Conservation (phyloP, 2,113 vertebrate species). For the Aspiorhynchus laticeps region DNA sequence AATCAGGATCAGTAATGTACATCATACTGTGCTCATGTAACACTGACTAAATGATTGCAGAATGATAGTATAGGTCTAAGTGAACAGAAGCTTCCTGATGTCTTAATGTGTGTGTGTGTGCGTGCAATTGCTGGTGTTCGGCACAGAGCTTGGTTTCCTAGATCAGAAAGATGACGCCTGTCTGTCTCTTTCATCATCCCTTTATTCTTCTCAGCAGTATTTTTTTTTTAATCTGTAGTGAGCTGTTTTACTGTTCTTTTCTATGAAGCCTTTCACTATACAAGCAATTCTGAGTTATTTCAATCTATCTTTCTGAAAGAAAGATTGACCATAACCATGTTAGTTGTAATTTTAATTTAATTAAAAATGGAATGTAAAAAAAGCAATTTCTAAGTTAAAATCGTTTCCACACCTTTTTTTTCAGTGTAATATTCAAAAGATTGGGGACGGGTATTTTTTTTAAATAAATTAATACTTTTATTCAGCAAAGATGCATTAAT, state of each 20-base stretch:
- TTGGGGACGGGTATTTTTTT: too few relatives aligned
- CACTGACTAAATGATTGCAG: not conserved
- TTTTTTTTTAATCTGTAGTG: not conserved
- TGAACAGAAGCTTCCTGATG: slow-evolving; percentile 4
- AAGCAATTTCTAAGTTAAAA: too few relatives aligned
- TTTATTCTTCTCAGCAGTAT: not conserved
- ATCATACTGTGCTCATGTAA: not conserved
- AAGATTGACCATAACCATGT: not conserved
- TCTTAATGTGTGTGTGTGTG: not conserved
- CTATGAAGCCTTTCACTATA: not conserved
- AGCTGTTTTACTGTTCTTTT: not conserved
- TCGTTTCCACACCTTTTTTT: too few relatives aligned
- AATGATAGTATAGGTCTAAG: not conserved
- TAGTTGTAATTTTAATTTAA: not conserved
- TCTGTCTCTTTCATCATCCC: slow-evolving; percentile 30
- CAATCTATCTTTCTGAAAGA: not conserved
- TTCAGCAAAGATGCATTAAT: too few relatives aligned
- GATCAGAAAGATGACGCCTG: not conserved
- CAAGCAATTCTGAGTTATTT: too few relatives aligned
- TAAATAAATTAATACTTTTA: too few relatives aligned
- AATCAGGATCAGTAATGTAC: not conserved
- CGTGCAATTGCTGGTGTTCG: not conserved
- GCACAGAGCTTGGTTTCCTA: not conserved
- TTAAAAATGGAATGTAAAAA: not conserved
- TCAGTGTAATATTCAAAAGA: too few relatives aligned